A percentile compares a stretch with the other conserved stretches of the same genome.
phyloP scores from a whole-genome alignment of 2,888 invertebrate genomes.

The Drosophila quinaria region DNA sequence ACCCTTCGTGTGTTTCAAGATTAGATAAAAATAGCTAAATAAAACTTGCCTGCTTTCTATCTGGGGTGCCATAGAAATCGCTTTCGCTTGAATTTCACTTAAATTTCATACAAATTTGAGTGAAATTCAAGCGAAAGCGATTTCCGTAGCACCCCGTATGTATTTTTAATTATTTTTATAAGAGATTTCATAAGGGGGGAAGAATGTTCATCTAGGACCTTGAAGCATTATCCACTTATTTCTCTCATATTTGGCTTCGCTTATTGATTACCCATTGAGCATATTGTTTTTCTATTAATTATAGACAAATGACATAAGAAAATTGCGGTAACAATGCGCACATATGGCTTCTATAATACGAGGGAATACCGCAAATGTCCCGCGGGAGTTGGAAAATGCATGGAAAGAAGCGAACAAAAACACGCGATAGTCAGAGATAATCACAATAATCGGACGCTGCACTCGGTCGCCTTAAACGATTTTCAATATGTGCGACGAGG shows the following conservation, averaged over 20 bases:
- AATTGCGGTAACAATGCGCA: conserved; percentile 61
- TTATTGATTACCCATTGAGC: conserved; percentile 63
- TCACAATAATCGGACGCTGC: conserved; percentile 82
- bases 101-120: no score
- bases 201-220: neutral
- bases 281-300: conserved; percentile 82
- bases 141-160: no score
- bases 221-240: neutral
- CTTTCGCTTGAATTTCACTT: no score
- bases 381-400: conserved; percentile 64
- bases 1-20: no score
- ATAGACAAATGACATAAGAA: conserved; percentile 56
- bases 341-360: conserved; percentile 76
- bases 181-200: neutral
- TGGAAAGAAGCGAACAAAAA: conserved; percentile 32
- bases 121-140: no score
- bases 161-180: no score
- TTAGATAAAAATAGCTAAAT: no score
- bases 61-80: no score
- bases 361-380: conserved; percentile 58
- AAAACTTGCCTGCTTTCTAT: no score
- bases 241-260: conserved; percentile 16
- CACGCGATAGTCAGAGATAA: conserved; percentile 75
- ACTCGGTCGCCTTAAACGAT: conserved; percentile 76
- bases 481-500: conserved; percentile 68